Conservation (phyloP, 92 coral and sea anemone genomes). For the Heteractis magnifica region DNA sequence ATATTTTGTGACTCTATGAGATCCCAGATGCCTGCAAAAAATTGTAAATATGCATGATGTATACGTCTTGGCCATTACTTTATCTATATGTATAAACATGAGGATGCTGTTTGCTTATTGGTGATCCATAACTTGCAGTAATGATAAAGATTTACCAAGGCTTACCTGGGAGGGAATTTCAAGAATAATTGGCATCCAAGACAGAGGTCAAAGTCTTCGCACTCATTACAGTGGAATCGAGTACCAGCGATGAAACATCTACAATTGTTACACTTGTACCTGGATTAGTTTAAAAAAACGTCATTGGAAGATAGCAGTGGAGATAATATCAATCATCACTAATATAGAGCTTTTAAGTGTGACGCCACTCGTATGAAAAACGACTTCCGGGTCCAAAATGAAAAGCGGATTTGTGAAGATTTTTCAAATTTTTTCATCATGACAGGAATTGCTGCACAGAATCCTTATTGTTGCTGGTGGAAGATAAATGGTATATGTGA, state of each 20-base stretch:
- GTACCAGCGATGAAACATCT: constrained; percentile 86
- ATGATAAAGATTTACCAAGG: no score
- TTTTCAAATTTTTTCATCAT: no score
- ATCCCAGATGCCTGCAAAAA: constrained; percentile 63
- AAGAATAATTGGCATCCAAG: constrained; percentile 82
- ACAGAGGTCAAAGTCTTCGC: constrained; percentile 87
- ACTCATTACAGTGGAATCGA: constrained; percentile 88
- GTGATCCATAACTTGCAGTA: neutral
- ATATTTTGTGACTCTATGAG: constrained; percentile 76
- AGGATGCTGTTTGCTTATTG: neutral
- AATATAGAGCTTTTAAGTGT: no score
- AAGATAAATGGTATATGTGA: no score
- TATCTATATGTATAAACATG: neutral
- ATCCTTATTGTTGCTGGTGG: no score
- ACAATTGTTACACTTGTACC: constrained; percentile 87
- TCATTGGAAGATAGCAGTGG: neutral
- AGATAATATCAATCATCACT: neutral
- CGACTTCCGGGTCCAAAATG: no score
- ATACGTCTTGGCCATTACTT: no score
- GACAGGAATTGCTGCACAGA: no score
- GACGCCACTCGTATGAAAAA: no score
- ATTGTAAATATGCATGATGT: neutral
- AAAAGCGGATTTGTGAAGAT: no score
- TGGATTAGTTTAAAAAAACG: constrained; percentile 4
- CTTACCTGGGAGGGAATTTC: constrained; percentile 81